Evolutionary conservation across 2,113 vertebrate species (phyloP).

Genomic region (Pelecanoides urinatrix): DNA sequence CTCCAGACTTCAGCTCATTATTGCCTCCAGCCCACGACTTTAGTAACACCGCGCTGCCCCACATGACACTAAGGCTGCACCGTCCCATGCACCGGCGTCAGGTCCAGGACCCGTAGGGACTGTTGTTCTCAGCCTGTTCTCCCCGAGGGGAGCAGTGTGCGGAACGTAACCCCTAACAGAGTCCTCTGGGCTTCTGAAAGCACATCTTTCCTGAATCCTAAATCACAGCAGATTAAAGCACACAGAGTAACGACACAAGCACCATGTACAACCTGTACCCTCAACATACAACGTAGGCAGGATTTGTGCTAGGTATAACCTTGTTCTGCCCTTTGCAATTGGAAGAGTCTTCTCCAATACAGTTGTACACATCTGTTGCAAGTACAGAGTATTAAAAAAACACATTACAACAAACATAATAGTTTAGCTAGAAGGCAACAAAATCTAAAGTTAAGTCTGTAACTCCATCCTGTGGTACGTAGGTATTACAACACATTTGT

Average conservation of each 20-base stretch:
- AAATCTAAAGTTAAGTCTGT: constrained; percentile 58
- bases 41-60: fast-evolving
- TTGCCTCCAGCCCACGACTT: not conserved
- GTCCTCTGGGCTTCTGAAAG: no score
- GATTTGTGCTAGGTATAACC: not conserved
- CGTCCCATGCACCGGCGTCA: fast-evolving
- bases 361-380: not conserved
- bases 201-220: fast-evolving
- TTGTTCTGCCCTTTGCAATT: not conserved
- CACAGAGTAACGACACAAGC: not conserved
- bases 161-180: not conserved
- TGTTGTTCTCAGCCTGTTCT: fast-evolving
- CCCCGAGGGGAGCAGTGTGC: not conserved
- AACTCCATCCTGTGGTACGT: constrained; percentile 68
- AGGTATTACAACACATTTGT: constrained; percentile 45
- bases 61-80: not conserved
- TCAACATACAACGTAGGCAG: not conserved
- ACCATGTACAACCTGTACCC: not conserved
- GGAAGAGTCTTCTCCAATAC: not conserved
- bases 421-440: not conserved
- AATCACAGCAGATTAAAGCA: not conserved
- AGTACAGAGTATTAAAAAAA: not conserved
- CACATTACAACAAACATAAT: not conserved
- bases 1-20: not conserved
- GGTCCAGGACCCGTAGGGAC: no score